These are phyloP conservation scores for Malacosoma neustria DNA, from an alignment of 2,888 invertebrate genomes.

Conservation along the genomic window DNA sequence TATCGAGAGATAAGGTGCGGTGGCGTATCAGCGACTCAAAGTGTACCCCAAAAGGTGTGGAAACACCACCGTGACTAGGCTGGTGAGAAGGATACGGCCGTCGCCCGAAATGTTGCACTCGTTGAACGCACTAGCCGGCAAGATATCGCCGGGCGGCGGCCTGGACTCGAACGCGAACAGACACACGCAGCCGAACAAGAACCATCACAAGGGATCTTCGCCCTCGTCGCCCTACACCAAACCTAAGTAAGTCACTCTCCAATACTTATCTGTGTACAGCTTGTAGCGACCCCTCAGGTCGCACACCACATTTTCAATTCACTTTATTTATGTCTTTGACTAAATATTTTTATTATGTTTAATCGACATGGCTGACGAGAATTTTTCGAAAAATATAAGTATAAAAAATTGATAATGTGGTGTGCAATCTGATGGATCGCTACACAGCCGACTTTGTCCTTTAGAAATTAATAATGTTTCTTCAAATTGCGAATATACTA, in stretches of 20 bases:
- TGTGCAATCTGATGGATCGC: no score
- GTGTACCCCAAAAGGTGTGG: slow-evolving; percentile 34
- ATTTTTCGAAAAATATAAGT: no score
- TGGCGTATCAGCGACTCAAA: slow-evolving; percentile 41
- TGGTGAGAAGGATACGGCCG: slow-evolving; percentile 60
- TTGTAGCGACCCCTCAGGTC: no score
- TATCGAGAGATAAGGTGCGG: slow-evolving; percentile 70
- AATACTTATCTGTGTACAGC: no score
- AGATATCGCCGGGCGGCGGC: slow-evolving; percentile 88
- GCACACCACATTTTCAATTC: no score
- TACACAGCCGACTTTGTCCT: no score
- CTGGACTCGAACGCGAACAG: slow-evolving; percentile 82
- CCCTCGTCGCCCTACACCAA: slow-evolving; percentile 66
- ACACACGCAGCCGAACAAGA: slow-evolving; percentile 69
- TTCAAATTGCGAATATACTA: no score
- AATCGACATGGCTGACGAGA: no score
- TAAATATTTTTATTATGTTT: no score
- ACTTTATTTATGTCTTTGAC: no score
- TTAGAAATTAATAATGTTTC: no score
- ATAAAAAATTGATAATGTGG: no score
- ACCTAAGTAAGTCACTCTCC: slow-evolving; percentile 57
- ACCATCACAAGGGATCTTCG: slow-evolving; percentile 60
- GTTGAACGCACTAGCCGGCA: slow-evolving; percentile 91
- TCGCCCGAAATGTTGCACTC: slow-evolving; percentile 91
- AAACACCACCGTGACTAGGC: slow-evolving; percentile 66